Base-by-base conservation (phyloP, 2,113 vertebrate genomes). In the Columba janthina region DNA sequence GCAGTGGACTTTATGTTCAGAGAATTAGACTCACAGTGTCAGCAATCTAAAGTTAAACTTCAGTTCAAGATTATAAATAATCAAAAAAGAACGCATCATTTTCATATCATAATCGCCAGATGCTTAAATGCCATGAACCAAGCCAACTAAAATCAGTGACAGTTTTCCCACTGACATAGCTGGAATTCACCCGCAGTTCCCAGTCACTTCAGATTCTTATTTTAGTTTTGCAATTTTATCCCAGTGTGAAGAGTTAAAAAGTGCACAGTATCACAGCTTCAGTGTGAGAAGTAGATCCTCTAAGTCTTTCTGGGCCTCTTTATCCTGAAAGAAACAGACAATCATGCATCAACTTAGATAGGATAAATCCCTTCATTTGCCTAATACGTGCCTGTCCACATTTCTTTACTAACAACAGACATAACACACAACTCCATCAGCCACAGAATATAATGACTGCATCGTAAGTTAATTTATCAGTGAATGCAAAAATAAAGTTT, bases 251-350 rank as follows among this genome's bases (percentile, higher is more conserved):
- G 89, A 96, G 66, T 91, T 91, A 95, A 91, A 71, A 96, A 93
- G 74, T 51, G 94, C 1, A 46, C 85, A 75, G 95, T 83, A 36
- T 97, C 97, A 98, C 92, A 98, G 96, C 94, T 98, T 98, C 84
- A 99, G 97, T 6, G 97, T 97, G 32, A 95, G 96, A 51, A 97
- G 97, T 84, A 99, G 97, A 86, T 92, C 94, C 90, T 98, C 98
- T 93, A 99, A 96, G 82, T 99, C 98, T 94, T 98, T 98, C 89
- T 99, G 98, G 90, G 98, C 98, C 40, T 99, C 98, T 96, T 98
- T 97, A 92, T 99, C 99, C 99, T 99, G 95, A 77, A 94, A 97
- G 95, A 89, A 94, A 97, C 95, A 97, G 83, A 94, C 53, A 95
- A 80, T 67, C 89, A 94, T 58, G 76, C 69, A 96, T 79, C 69